Percentiles rank a stretch among this genome's conserved stretches.
These are phyloP conservation scores for Hylomyscus alleni DNA, from an alignment of 2,797 vertebrate genomes.

Conservation along the genomic window DNA sequence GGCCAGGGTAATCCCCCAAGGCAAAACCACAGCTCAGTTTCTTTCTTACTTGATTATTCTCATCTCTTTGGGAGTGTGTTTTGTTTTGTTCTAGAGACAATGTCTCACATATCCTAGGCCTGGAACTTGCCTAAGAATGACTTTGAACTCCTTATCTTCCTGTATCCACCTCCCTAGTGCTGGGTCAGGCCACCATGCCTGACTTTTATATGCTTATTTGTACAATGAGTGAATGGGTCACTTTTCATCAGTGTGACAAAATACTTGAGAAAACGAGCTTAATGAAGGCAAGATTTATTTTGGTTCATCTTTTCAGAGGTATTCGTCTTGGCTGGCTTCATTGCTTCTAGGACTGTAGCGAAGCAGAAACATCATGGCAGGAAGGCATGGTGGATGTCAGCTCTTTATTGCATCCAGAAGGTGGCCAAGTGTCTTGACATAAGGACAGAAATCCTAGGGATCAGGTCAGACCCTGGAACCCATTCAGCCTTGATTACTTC, in stretches of 20 bases:
- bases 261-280: neutral
- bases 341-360: neutral
- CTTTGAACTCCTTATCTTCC: neutral
- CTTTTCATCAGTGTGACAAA: neutral
- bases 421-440: neutral
- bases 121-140: neutral
- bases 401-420: neutral
- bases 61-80: neutral
- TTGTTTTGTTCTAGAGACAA: neutral
- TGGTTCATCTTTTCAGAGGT: neutral
- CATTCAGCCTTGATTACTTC: conserved; percentile 3
- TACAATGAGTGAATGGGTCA: neutral
- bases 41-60: neutral
- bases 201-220: neutral
- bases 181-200: neutral
- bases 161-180: neutral
- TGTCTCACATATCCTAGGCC: neutral
- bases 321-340: neutral
- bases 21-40: too few relatives aligned
- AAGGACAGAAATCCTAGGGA: neutral
- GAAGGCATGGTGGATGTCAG: neutral
- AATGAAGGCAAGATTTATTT: neutral
- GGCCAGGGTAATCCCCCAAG: too few relatives aligned
- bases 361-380: neutral
- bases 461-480: neutral